Evolutionary conservation across 2,888 invertebrate species (phyloP).

Genomic region (Drosophila koepferae): DNA sequence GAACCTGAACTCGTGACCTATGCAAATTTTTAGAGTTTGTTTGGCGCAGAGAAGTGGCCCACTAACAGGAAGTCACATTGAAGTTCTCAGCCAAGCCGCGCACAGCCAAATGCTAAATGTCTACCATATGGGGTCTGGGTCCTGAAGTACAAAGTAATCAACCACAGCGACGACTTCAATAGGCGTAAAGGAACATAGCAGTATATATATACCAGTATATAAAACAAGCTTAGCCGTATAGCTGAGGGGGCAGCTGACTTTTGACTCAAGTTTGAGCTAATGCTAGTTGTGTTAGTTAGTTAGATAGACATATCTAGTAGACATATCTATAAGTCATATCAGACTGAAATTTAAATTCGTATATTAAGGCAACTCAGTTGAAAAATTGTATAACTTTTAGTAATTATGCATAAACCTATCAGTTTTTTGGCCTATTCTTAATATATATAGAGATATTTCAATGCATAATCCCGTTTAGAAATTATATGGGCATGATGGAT

Average conservation of each 20-base stretch:
- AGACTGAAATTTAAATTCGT: not conserved
- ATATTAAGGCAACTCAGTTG: not conserved
- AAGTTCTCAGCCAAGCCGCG: slow-evolving; percentile 59
- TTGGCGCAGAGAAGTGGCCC: slow-evolving; percentile 63
- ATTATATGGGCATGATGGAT: not conserved
- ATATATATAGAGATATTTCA: not conserved
- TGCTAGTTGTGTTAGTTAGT: not conserved
- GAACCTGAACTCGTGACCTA: slow-evolving; percentile 83
- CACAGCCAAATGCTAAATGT: slow-evolving; percentile 38
- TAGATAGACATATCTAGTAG: not conserved
- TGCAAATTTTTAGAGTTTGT: slow-evolving; percentile 72
- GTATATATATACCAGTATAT: not conserved
- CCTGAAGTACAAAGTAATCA: slow-evolving; percentile 64
- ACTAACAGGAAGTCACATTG: slow-evolving; percentile 77
- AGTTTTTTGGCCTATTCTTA: not conserved
- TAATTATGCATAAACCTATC: not conserved
- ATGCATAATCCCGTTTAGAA: not conserved
- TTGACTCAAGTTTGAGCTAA: not conserved
- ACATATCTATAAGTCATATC: slow-evolving; percentile 2
- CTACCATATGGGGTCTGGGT: slow-evolving; percentile 72
- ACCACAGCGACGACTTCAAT: slow-evolving; percentile 43
- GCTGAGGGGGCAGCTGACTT: not conserved
- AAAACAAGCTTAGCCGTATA: not conserved
- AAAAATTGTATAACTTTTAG: not conserved
- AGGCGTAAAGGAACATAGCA: not conserved